A percentile compares a stretch with the other conserved stretches of the same genome.
Evolutionary conservation across 2,113 vertebrate species (phyloP).

Genomic region (human (Homo sapiens)): DNA sequence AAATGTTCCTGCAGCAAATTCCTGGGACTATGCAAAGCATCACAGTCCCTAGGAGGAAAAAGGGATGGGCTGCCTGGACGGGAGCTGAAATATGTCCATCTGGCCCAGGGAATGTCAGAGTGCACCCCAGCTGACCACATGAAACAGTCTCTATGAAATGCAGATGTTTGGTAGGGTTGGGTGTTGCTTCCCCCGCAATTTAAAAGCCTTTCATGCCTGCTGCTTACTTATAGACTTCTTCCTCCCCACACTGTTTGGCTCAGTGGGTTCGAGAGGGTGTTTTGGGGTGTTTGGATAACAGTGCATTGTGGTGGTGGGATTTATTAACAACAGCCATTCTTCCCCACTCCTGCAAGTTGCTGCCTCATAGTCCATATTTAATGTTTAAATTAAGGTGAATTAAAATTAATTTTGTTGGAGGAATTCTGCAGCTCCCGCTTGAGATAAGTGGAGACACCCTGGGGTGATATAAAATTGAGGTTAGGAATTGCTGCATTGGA

Average conservation of each 20-base stretch:
- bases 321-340: neutral
- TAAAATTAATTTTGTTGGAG: constrained; percentile 55
- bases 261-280: neutral
- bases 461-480: constrained; percentile 16
- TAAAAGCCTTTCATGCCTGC: neutral
- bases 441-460: constrained; percentile 51
- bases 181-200: neutral
- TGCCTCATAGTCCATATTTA: neutral
- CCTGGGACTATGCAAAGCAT: constrained; percentile 16
- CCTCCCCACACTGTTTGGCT: neutral
- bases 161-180: constrained; percentile 1
- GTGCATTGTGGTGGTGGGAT: neutral
- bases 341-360: neutral
- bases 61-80: neutral
- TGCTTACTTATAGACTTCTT: neutral
- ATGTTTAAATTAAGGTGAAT: constrained; percentile 63
- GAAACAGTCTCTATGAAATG: neutral
- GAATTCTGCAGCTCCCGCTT: constrained; percentile 45
- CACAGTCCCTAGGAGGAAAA: neutral
- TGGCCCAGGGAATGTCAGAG: neutral
- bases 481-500: neutral
- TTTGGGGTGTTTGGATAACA: neutral
- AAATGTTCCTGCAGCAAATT: constrained; percentile 32
- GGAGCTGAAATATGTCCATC: neutral
- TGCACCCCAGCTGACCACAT: neutral